Evolutionary conservation across 2,797 vertebrate species (phyloP).

Genomic region (Prionace glauca): DNA sequence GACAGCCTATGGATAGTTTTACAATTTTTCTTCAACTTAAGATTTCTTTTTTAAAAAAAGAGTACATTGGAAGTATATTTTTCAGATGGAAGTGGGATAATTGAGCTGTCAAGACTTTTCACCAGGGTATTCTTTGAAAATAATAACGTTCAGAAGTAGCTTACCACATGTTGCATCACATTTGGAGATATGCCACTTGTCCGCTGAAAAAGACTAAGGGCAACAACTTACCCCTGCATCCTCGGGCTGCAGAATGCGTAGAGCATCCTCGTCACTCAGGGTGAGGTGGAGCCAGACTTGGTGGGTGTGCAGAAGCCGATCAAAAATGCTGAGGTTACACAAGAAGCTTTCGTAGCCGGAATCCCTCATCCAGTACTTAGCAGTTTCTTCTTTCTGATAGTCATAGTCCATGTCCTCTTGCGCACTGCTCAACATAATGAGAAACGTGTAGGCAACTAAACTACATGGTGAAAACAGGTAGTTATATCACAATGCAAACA

Average conservation of each 20-base stretch:
- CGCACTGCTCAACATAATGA: neutral
- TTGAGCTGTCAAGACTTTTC: neutral
- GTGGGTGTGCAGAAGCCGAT: conserved; percentile 80
- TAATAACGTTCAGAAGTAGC: neutral
- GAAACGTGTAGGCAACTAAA: neutral
- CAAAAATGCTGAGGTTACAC: conserved; percentile 78
- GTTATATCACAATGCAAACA: neutral
- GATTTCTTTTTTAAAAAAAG: neutral
- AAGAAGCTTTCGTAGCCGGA: conserved; percentile 80
- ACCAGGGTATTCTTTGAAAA: neutral
- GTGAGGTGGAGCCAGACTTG: conserved; percentile 80
- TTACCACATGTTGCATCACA: neutral
- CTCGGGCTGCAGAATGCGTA: conserved; percentile 68
- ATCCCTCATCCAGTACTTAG: conserved; percentile 62
- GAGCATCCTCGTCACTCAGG: conserved; percentile 69
- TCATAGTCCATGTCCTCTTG: conserved; percentile 64
- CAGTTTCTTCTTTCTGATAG: conserved; percentile 59
- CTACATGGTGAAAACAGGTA: neutral
- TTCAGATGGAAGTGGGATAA: neutral
- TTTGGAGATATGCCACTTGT: neutral
- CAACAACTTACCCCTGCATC: conserved; percentile 74
- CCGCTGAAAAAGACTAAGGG: conserved; percentile 37
- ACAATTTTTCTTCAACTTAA: neutral
- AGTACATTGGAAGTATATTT: neutral
- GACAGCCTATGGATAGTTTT: neutral